These are phyloP conservation scores for Ennomos quercinarius DNA, from an alignment of 2,888 invertebrate genomes.

Conservation along the genomic window DNA sequence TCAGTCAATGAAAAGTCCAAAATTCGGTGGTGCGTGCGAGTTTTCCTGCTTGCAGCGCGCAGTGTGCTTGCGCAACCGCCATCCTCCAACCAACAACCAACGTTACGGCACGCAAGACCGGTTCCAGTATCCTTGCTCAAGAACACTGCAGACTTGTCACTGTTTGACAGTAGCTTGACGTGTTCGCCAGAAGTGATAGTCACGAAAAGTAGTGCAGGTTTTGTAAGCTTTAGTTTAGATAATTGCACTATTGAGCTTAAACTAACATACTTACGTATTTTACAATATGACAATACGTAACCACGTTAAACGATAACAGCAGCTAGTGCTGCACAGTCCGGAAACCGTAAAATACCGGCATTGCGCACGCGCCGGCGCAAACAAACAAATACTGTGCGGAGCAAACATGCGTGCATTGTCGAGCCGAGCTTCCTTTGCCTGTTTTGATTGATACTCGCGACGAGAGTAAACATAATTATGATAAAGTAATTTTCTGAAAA, in stretches of 20 bases:
- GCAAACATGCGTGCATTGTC: conserved; percentile 53
- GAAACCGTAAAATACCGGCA: conserved; percentile 63
- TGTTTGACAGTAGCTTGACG: conserved; percentile 27
- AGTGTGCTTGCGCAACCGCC: conserved; percentile 51
- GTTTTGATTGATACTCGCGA: conserved; percentile 45
- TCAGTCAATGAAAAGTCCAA: conserved; percentile 43
- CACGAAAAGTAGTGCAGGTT: conserved; percentile 31
- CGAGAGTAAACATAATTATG: conserved; percentile 33
- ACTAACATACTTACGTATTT: neutral
- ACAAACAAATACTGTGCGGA: conserved; percentile 54
- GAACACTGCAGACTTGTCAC: conserved; percentile 32
- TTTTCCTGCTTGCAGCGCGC: conserved; percentile 58
- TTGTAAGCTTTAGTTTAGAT: conserved; percentile 26
- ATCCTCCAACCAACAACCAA: conserved; percentile 37
- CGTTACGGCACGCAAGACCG: conserved; percentile 45
- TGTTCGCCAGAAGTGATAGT: conserved; percentile 35
- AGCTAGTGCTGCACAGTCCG: conserved; percentile 44
- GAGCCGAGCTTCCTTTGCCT: conserved; percentile 53
- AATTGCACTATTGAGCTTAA: neutral
- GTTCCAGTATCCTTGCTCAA: conserved; percentile 47
- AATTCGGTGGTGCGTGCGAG: conserved; percentile 37
- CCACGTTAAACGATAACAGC: conserved; percentile 20
- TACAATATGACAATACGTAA: conserved; percentile 12
- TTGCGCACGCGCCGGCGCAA: conserved; percentile 58
- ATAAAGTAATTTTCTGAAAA: neutral